Evolutionary conservation across 2,113 vertebrate species (phyloP), one percentile per base, ranked within the genome.

Genomic region (Scomber japonicus): DNA sequence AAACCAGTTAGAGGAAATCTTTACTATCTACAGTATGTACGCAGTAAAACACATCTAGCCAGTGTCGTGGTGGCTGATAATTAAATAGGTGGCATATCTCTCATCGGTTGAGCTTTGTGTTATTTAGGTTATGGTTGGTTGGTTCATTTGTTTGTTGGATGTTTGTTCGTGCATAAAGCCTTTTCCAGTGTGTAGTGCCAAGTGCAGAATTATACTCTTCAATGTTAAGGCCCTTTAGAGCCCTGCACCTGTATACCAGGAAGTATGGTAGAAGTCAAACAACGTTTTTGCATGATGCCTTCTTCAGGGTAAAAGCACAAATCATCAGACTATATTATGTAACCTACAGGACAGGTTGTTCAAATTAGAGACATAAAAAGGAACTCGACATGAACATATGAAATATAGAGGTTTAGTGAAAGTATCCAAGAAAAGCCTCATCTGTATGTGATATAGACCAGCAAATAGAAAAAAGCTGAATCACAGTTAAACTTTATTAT

Each of bases 1-100:
- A 84, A 84, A 86, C 80, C 71, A 82, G 65, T 83, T 86, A 77
- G 55, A 64, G 75, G 55, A 67, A 85, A 82, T 81, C 55, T 81
- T 79, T 83, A 51, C 59, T 76, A 60, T 81, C 49, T 75, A 35
- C 64, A 57, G 54, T 80, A 71, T 87, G 86, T 67, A 81, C 63
- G 73, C 24, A 55, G 68, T 82, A 40, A 64, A 77, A 59, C 5
- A 46, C 55, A 78, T 30, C n/a, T 27, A 68, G 67, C 69, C 55
- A 51, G 53, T n/a, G 24, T 72, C 65, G 46, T 48, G 17, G 31
- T 59, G 54, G 46, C 9, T 73, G 51, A 78, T 69, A 30, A 71
- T 70, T 54, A 65, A 56, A 64, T 63, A 68, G 30, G 9, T 44
- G 49, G 61, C 65, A 65, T 14, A 31, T 51, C n/a, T 63, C 0